A percentile compares a stretch with the other conserved stretches of the same genome.
Conservation (phyloP, 2,797 vertebrate species). For the Brotogeris chrysoptera region DNA sequence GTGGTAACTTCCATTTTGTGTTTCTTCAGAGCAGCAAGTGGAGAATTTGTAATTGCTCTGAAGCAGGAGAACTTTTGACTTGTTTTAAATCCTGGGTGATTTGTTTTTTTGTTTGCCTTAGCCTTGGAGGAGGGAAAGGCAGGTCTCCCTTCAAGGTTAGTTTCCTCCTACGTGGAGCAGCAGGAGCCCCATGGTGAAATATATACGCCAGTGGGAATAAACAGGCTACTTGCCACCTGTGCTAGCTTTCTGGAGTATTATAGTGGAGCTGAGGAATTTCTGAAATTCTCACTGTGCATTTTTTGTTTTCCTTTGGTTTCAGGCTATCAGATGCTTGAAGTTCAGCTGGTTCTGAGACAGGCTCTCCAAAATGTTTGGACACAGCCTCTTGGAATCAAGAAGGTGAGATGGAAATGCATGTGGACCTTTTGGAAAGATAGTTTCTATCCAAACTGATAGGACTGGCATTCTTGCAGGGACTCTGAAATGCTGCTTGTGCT, state of each 20-base stretch:
- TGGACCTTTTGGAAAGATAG: neutral
- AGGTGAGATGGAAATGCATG: constrained; percentile 59
- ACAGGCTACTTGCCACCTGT: neutral
- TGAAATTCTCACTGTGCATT: neutral
- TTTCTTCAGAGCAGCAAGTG: neutral
- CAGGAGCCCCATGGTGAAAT: neutral
- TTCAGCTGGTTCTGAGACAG: constrained; percentile 73
- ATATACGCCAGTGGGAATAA: neutral
- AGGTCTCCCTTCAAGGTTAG: neutral
- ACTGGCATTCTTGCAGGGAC: neutral
- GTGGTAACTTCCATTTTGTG: neutral
- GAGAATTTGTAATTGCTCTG: neutral
- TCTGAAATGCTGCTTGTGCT: neutral
- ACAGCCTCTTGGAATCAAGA: constrained; percentile 21
- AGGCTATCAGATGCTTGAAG: constrained; percentile 68
- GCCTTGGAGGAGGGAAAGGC: neutral
- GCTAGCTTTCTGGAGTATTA: neutral
- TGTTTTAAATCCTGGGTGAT: neutral
- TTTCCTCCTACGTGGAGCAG: neutral
- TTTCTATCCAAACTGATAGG: neutral
- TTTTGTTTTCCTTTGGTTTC: neutral
- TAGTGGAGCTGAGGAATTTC: neutral
- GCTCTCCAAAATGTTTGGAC: constrained; percentile 77
- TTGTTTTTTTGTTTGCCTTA: neutral
- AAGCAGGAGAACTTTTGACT: neutral